Conservation (phyloP, 2,888 invertebrate genomes). For the Drosophila paramelanica region DNA sequence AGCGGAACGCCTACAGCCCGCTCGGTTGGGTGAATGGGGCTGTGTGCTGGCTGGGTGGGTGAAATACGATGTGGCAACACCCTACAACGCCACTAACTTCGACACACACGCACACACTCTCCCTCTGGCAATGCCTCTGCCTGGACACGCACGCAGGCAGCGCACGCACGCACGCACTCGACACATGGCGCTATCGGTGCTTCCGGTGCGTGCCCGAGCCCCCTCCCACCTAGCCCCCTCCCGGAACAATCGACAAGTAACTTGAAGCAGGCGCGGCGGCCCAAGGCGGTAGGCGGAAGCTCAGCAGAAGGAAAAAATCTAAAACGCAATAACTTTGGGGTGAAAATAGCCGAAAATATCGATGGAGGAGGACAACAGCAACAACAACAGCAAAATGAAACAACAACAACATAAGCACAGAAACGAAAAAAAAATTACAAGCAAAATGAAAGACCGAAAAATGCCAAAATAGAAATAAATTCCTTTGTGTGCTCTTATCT, state of each 20-base stretch:
- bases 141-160: constrained; percentile 58
- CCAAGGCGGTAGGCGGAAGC: constrained; percentile 56
- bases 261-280: constrained; percentile 55
- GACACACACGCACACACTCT: constrained; percentile 39
- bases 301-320: constrained; percentile 51
- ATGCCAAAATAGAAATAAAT: constrained; percentile 82
- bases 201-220: constrained; percentile 78
- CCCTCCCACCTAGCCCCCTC: constrained; percentile 3
- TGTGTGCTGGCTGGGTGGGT: constrained; percentile 52
- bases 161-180: constrained; percentile 69
- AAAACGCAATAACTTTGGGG: constrained; percentile 80
- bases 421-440: constrained; percentile 48
- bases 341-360: constrained; percentile 82
- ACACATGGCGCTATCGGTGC: constrained; percentile 80
- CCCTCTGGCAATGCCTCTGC: constrained; percentile 39
- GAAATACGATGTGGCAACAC: constrained; percentile 82
- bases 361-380: constrained; percentile 65
- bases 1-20: constrained; percentile 74
- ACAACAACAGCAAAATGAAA: constrained; percentile 29
- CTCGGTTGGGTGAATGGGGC: constrained; percentile 32
- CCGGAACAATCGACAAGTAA: constrained; percentile 5
- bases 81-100: constrained; percentile 67
- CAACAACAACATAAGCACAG: constrained; percentile 29
- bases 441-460: constrained; percentile 65
- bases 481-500: constrained; percentile 85